A percentile compares a stretch with the other conserved stretches of the same genome.
Conservation (phyloP, 2,888 invertebrate species). For the Tuta absoluta region DNA sequence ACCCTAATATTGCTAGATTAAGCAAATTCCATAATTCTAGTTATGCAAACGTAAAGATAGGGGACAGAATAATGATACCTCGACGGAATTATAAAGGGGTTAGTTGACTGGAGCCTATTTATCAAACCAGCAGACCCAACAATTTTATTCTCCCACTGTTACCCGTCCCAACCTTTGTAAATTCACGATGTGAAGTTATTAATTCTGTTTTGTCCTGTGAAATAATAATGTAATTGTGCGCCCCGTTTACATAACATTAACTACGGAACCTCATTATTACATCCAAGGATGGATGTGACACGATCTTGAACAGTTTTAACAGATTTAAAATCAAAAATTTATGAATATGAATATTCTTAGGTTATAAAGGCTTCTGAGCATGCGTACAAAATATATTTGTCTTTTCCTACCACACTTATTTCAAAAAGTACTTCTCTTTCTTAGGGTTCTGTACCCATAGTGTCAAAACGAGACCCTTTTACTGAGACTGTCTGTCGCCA, state of each 20-base stretch:
- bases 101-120: conserved; percentile 1
- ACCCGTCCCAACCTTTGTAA: conserved; percentile 11
- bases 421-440: no score
- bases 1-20: background rate
- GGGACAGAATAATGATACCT: background rate
- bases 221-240: conserved; percentile 22
- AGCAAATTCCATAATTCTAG: background rate
- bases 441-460: no score
- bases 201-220: conserved; percentile 19
- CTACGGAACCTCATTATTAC: no score
- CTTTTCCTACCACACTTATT: no score
- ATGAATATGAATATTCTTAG: no score
- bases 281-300: no score
- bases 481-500: no score
- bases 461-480: no score
- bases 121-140: conserved; percentile 2
- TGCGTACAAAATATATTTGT: no score
- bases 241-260: background rate
- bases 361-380: no score
- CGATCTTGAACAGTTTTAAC: no score
- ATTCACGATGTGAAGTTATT: conserved; percentile 15
- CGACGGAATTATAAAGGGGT: background rate
- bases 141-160: conserved; percentile 13
- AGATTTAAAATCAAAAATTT: no score
- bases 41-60: conserved; percentile 1